Conservation (phyloP, 2,797 vertebrate species). For the Decapterus maruadsi region DNA sequence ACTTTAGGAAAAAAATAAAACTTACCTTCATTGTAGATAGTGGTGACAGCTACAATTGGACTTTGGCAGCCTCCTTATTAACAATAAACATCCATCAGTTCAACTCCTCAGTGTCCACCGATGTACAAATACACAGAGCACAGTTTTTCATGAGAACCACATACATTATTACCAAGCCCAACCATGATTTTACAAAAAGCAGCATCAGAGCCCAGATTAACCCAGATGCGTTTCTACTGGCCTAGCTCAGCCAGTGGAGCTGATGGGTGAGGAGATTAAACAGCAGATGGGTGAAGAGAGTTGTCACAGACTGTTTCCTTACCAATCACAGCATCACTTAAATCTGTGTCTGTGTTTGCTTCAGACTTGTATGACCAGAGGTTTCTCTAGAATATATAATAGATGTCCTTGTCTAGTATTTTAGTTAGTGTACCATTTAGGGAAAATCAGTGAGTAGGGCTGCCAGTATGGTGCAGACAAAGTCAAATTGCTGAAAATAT, state of each 20-base stretch:
- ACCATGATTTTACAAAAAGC: slow-evolving; percentile 42
- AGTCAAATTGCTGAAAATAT: not conserved
- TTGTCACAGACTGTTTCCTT: slow-evolving; percentile 20
- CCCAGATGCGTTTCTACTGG: slow-evolving; percentile 63
- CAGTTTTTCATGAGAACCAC: slow-evolving; percentile 1
- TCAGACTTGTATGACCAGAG: not conserved
- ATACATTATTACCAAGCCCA: slow-evolving; percentile 12
- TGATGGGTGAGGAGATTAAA: slow-evolving; percentile 70
- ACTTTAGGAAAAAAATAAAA: not conserved
- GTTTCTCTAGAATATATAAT: slow-evolving; percentile 13
- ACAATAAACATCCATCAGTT: not conserved
- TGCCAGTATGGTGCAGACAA: not conserved
- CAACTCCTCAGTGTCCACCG: not conserved
- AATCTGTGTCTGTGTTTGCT: slow-evolving; percentile 12
- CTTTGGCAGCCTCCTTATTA: slow-evolving; percentile 2
- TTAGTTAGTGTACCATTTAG: too few relatives aligned
- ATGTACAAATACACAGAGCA: not conserved
- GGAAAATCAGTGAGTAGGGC: not conserved
- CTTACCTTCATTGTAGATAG: not conserved
- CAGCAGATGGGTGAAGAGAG: slow-evolving; percentile 69
- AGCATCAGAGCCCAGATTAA: slow-evolving; percentile 71
- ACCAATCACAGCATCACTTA: slow-evolving; percentile 24
- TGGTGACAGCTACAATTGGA: not conserved
- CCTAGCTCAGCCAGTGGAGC: slow-evolving; percentile 25
- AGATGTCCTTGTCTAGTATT: not conserved